Evolutionary conservation across 1,140 invertebrate genomes (phyloP).

Genomic region (Brachionus plicatilis): DNA sequence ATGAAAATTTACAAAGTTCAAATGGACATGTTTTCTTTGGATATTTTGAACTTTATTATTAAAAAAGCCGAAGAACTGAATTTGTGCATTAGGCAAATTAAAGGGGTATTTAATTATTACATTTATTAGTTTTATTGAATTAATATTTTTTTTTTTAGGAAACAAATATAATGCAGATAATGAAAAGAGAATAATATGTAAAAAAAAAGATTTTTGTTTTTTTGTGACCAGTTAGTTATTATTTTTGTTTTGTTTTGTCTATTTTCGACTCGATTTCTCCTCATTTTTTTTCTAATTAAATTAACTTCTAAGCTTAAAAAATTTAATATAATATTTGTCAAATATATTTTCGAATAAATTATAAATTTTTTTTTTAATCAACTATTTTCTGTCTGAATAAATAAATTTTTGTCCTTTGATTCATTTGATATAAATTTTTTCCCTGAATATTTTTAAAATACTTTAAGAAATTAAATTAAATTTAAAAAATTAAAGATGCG

Average conservation of each 20-base stretch:
- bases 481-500: too few relatives aligned
- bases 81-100: background rate
- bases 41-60: constrained; percentile 23
- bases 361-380: too few relatives aligned
- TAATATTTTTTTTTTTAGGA: background rate
- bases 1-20: constrained; percentile 19
- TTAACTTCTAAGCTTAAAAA: background rate
- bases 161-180: constrained; percentile 3
- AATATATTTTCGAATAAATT: background rate
- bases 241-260: background rate
- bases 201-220: background rate
- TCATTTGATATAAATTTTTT: too few relatives aligned
- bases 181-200: background rate
- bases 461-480: too few relatives aligned
- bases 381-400: too few relatives aligned
- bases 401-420: too few relatives aligned
- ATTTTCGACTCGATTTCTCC: background rate
- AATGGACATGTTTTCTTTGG: constrained; percentile 10
- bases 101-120: background rate
- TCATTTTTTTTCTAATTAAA: background rate
- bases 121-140: background rate
- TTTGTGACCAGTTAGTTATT: background rate
- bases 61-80: constrained; percentile 19
- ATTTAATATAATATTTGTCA: background rate
- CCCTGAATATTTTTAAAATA: too few relatives aligned